Evolutionary conservation across 2,888 invertebrate genomes (phyloP), one percentile per base, ranked within the genome.

Genomic region (Bellardia bayeri): DNA sequence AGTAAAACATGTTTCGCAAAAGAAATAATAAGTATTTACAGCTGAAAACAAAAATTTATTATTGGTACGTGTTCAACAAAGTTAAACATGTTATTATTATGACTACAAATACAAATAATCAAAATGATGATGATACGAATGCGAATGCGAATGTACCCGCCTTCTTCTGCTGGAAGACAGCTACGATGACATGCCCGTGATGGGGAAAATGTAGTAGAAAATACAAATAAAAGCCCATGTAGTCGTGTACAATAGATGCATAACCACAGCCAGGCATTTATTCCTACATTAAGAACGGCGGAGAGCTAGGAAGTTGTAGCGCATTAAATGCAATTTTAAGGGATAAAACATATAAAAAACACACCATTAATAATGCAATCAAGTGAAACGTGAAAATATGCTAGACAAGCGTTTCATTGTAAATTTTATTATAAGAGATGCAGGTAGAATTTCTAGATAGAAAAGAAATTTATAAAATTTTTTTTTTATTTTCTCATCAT

Each of bases 21-120:
- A 81, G 45, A 33, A 30, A 16, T 8, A 30, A 3, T 30, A 58
- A 30, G 33, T 56, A 56, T 30, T 16, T 56, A 58, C 80, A 81
- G 76, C 81, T 81, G 81, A 54, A 76, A 58, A 51, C 72, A 51
- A 49, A 68, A 66, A 23, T 75, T 82, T 82, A 86, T 75, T 85
- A 76, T 85, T 87, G 79, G 87, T 82, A 87, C 87, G 87, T 87
- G 87, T 85, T 87, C 68, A 87, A 87, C 87, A 82, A 82, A 85
- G 82, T 64, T 58, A 66, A 85, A 87, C 79, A 87, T 82, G 79
- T 75, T 87, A 74, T 87, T 85, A 82, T 37, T 23, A 23, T 23
- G 23, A 23, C 23, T 23, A 23, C 23, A 64, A 83, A 81, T 16
- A 64, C 14, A 54, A 68, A 69, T 45, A 56, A 83, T 69, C 51